Evolutionary conservation across 92 coral and sea anemone genomes (phyloP).

Genomic region (Porites divaricata): DNA sequence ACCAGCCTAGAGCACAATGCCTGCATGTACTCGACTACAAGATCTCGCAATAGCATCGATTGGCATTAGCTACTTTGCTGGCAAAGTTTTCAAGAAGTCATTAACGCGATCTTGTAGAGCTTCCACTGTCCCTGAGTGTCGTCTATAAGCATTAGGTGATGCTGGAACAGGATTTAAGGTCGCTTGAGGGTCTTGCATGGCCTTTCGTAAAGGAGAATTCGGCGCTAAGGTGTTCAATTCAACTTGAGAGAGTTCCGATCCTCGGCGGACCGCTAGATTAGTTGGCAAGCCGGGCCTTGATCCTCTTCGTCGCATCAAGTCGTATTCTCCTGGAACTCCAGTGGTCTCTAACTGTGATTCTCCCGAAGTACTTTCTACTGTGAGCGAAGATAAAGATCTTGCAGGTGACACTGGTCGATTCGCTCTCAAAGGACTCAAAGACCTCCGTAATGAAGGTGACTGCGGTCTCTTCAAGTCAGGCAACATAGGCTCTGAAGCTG

Average conservation of each 20-base stretch:
- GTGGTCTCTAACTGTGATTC: not conserved
- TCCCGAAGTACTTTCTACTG: not conserved
- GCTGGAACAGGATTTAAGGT: constrained; percentile 53
- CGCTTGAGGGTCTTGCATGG: constrained; percentile 49
- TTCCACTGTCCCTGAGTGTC: constrained; percentile 48
- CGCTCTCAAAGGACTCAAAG: constrained; percentile 25
- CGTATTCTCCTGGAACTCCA: constrained; percentile 9
- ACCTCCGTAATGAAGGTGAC: constrained; percentile 22
- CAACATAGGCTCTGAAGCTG: constrained; percentile 14
- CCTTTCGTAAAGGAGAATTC: constrained; percentile 60
- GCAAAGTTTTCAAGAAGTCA: constrained; percentile 72
- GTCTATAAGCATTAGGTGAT: constrained; percentile 50
- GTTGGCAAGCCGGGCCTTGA: constrained; percentile 24
- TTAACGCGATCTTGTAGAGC: constrained; percentile 70
- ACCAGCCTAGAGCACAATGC: too few relatives aligned
- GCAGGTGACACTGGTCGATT: constrained; percentile 31
- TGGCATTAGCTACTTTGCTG: constrained; percentile 26
- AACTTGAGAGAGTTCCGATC: constrained; percentile 61
- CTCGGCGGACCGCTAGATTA: constrained; percentile 49
- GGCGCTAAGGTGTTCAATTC: constrained; percentile 56
- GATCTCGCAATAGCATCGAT: too few relatives aligned
- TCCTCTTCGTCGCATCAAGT: constrained; percentile 21
- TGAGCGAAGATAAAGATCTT: constrained; percentile 6
- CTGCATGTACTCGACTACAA: too few relatives aligned
- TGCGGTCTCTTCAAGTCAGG: constrained; percentile 35